Conservation (phyloP, 2,797 vertebrate species). For the Molossus alvarezi region DNA sequence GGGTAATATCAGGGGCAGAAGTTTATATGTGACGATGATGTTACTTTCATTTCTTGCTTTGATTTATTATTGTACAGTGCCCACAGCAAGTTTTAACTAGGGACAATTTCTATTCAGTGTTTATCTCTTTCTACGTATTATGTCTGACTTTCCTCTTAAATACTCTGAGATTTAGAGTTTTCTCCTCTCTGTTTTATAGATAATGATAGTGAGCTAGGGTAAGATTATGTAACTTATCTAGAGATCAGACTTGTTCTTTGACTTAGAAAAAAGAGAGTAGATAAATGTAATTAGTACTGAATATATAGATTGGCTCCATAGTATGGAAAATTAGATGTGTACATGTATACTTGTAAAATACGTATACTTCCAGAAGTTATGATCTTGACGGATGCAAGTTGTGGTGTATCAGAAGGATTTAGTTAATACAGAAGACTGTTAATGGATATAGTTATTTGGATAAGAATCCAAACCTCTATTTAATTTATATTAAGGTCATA, state of each 20-base stretch:
- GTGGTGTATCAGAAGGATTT: background rate
- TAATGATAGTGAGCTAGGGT: background rate
- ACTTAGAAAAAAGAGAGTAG: background rate
- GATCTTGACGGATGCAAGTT: background rate
- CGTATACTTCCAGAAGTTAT: background rate
- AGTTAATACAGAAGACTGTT: background rate
- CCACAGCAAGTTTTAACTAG: background rate
- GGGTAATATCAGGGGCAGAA: background rate
- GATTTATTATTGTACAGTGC: background rate
- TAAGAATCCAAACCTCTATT: background rate
- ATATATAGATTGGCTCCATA: background rate
- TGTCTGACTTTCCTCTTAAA: constrained; percentile 41
- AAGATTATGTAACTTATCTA: constrained; percentile 40
- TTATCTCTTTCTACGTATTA: constrained; percentile 14
- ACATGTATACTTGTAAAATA: background rate
- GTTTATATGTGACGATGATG: background rate
- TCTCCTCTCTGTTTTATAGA: background rate
- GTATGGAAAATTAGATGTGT: constrained; percentile 30
- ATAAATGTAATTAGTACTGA: background rate
- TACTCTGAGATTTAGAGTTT: background rate
- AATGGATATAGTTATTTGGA: constrained; percentile 14
- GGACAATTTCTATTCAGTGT: background rate
- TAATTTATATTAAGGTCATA: constrained; percentile 65
- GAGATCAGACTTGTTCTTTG: background rate
- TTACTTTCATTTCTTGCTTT: constrained; percentile 40